Evolutionary conservation across 2,797 vertebrate species (phyloP).

Genomic region (Betta splendens): DNA sequence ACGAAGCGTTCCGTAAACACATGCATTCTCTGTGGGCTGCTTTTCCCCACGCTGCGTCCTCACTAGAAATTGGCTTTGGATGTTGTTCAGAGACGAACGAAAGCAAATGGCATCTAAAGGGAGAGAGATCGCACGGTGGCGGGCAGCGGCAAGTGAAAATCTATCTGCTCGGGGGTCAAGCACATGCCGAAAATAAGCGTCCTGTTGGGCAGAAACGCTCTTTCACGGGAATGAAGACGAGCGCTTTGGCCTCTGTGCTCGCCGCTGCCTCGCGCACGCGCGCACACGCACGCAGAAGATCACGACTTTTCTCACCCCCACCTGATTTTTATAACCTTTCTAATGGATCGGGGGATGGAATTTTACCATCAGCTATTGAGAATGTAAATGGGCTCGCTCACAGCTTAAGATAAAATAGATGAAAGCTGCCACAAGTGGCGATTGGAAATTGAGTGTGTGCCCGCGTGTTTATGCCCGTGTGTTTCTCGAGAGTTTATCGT

Average conservation of each 20-base stretch:
- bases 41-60: neutral
- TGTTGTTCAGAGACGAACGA: constrained; percentile 30
- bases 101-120: constrained; percentile 22
- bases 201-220: constrained; percentile 36
- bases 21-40: neutral
- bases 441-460: neutral
- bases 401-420: constrained; percentile 10
- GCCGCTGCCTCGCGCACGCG: neutral
- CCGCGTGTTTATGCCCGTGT: neutral
- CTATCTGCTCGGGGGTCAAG: constrained; percentile 27
- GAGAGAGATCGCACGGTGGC: neutral
- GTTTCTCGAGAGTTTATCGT: neutral
- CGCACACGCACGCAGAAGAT: constrained; percentile 15
- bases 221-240: constrained; percentile 32
- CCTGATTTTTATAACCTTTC: constrained; percentile 26
- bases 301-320: constrained; percentile 28
- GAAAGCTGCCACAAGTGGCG: constrained; percentile 3
- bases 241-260: constrained; percentile 7
- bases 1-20: neutral
- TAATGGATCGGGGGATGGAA: constrained; percentile 23
- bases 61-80: constrained; percentile 17
- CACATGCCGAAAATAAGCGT: constrained; percentile 21
- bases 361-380: constrained; percentile 25
- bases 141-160: constrained; percentile 37
- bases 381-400: neutral